Evolutionary conservation across 2,113 vertebrate genomes (phyloP), one percentile per base, ranked within the genome.

Genomic region (Uria lomvia): DNA sequence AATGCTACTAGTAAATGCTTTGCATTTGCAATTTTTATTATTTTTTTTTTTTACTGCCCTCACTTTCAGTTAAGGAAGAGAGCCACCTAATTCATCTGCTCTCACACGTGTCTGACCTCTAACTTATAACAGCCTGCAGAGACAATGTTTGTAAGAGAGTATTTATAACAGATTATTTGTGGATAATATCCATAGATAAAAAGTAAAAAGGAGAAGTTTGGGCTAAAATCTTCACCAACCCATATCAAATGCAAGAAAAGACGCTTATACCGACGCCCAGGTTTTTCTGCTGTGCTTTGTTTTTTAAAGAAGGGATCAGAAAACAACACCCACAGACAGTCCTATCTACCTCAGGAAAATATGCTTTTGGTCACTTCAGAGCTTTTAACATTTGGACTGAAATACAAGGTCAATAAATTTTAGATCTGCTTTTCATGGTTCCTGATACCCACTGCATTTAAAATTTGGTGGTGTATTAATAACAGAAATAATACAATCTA

Each of bases 181-280:
- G 8, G 10, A 18, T 60, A 49, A 63, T 53, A 17, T 27, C 15
- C 18, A 34, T 5, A 71, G 15, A 7, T 49, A 62, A 84, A 87
- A 67, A 16, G 32, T 50, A 53, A 53, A 74, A 58, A 70, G 2
- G 12, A 58, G 4, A 70, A 0, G 0, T 67, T 36, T 62, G 3
- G 1, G 6, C 4, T 82, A 78, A 90, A 71, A 73, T 55, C 22
- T 38, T 88, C 9, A 53, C 11, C 17, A 58, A 9, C 7, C 24
- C n/a, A 6, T 82, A 86, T 29, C 14, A 72, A 82, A 72, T 47
- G 4, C 15, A 82, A 72, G 27, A 90, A 92, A 70, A 49, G 4
- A 6, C 19, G 3, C 4, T 71, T 49, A 22, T 18, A 20, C 1
- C 0, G 43, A 16, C 30, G 74, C 4, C 5, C 4, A 43, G 4